A percentile compares a stretch with the other conserved stretches of the same genome.
These are phyloP conservation scores for Tenthredo scrophulariae DNA, from an alignment of 2,888 invertebrate species.

Conservation along the genomic window DNA sequence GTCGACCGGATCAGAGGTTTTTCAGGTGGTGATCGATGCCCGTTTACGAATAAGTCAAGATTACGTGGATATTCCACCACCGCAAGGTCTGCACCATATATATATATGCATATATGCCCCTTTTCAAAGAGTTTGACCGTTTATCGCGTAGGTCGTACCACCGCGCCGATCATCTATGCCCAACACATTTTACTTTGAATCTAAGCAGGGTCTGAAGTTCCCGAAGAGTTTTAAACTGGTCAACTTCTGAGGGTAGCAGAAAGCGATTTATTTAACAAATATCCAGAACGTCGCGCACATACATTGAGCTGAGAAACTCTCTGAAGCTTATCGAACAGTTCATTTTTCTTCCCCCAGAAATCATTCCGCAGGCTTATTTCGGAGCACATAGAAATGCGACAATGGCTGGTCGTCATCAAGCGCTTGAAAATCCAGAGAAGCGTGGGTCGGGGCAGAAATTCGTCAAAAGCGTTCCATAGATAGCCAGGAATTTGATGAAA, in stretches of 20 bases:
- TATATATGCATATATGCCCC: not conserved
- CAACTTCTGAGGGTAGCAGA: not conserved
- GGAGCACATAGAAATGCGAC: not conserved
- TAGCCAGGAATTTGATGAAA: not conserved
- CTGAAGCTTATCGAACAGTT: not conserved
- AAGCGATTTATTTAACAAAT: not conserved
- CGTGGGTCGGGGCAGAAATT: not conserved
- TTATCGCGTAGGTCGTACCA: too few species aligned
- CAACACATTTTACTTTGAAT: slow-evolving; percentile 15
- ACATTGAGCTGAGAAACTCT: not conserved
- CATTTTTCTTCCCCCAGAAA: not conserved
- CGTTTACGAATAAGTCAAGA: not conserved
- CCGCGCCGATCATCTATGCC: not conserved
- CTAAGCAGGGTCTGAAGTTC: not conserved
- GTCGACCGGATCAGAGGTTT: slow-evolving; percentile 6
- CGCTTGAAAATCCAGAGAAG: not conserved
- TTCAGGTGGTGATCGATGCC: slow-evolving; percentile 17
- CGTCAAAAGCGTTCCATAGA: not conserved
- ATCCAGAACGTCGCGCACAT: not conserved
- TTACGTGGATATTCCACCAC: not conserved
- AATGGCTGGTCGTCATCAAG: not conserved
- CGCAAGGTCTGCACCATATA: not conserved
- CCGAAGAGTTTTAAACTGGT: slow-evolving; percentile 1
- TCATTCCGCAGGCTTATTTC: not conserved
- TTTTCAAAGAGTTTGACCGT: slow-evolving; percentile 17